Conservation (phyloP, 1,140 invertebrate species). For the Grapholita molesta region DNA sequence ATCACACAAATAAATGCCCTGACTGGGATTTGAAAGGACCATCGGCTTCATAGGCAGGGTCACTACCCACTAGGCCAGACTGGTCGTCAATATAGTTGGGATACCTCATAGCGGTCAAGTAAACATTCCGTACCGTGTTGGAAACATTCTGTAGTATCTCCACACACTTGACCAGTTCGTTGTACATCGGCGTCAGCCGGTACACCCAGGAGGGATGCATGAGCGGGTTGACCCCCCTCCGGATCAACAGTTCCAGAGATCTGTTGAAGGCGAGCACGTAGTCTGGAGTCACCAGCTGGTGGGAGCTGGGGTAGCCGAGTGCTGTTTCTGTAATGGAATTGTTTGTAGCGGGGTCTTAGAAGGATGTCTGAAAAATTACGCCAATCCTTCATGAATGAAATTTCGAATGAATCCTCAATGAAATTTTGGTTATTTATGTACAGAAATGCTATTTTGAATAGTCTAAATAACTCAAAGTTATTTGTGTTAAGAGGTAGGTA, state of each 20-base stretch:
- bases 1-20: too few species aligned
- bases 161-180: slow-evolving; percentile 31
- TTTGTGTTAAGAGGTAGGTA: too few species aligned
- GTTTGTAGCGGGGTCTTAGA: not conserved
- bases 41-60: too few species aligned
- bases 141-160: slow-evolving; percentile 43
- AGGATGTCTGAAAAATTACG: not conserved
- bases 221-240: slow-evolving; percentile 40
- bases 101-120: too few species aligned
- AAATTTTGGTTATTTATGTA: too few species aligned
- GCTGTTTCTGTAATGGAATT: slow-evolving; percentile 44
- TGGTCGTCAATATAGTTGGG: too few species aligned
- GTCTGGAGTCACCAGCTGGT: slow-evolving; percentile 35
- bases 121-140: slow-evolving; percentile 40
- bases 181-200: slow-evolving; percentile 32
- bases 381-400: too few species aligned
- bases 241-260: slow-evolving; percentile 35
- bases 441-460: too few species aligned
- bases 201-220: slow-evolving; percentile 44
- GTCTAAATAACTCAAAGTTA: too few species aligned
- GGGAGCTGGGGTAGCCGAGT: slow-evolving; percentile 35
- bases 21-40: too few species aligned
- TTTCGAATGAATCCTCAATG: too few species aligned
- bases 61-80: too few species aligned
- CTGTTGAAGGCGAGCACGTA: slow-evolving; percentile 51